phyloP scores from a whole-genome alignment of 2,888 invertebrate species.

The Drosophila subsilvestris region DNA sequence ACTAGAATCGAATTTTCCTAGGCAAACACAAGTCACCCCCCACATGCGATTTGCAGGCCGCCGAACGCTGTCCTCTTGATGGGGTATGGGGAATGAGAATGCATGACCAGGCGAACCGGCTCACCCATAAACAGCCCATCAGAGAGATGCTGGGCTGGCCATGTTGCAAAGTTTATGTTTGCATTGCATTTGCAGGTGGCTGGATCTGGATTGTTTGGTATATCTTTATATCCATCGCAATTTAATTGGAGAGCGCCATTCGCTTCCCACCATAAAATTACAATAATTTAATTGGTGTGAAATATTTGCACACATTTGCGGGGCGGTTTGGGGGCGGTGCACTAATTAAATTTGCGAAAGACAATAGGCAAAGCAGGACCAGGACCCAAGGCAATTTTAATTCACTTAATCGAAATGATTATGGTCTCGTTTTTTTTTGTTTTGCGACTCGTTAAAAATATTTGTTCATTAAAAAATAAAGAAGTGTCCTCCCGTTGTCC shows the following conservation, averaged over 20 bases:
- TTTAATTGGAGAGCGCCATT: conserved; percentile 19
- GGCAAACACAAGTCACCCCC: conserved; percentile 36
- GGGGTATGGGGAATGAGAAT: conserved; percentile 30
- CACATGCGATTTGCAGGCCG: conserved; percentile 39
- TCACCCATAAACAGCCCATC: conserved; percentile 30
- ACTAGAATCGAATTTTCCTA: conserved; percentile 62
- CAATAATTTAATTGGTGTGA: conserved; percentile 56
- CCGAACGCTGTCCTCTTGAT: conserved; percentile 18
- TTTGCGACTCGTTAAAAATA: conserved; percentile 23
- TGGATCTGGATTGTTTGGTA: background rate
- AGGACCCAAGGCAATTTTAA: conserved; percentile 57
- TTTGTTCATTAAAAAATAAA: conserved; percentile 62
- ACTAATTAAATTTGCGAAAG: conserved; percentile 50
- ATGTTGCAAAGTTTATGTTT: conserved; percentile 15
- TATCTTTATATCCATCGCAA: conserved; percentile 6
- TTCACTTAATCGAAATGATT: conserved; percentile 58
- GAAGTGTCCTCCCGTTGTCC: conserved; percentile 21
- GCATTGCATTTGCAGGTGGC: conserved; percentile 23
- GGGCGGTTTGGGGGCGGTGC: conserved; percentile 30
- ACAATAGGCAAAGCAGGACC: conserved; percentile 36
- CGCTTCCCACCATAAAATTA: conserved; percentile 35
- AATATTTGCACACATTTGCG: conserved; percentile 43
- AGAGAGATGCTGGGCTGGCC: conserved; percentile 7
- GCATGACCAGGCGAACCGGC: conserved; percentile 16
- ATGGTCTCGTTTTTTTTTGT: conserved; percentile 17